Evolutionary conservation across 2,888 invertebrate species (phyloP), one percentile per base, ranked within the genome.

Genomic region (Drosophila formosana): DNA sequence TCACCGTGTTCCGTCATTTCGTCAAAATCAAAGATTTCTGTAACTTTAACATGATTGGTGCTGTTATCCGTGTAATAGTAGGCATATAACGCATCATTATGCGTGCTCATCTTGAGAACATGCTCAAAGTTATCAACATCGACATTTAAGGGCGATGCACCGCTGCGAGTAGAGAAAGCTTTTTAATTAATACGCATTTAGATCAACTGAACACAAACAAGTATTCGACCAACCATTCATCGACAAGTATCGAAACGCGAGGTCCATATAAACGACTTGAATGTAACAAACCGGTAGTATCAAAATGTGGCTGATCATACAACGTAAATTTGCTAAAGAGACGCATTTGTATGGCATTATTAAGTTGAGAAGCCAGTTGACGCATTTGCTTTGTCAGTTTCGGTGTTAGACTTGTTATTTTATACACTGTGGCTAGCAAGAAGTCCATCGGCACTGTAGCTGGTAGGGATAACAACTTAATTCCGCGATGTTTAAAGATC

Each of bases 371-470:
- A 72, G 94, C 94, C 77, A 95, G 85, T 82, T 94, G 93, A 88
- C 93, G 93, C 70, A 93, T 82, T 68, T 92, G 92, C 52, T 88
- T 90, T 23, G 90, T 91, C 41, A 93, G 69, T 57, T 90, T 90
- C 5, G 92, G 92, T 5, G 92, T 92, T 1, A 92, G 57, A 9
- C 88, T 82, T 52, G 90, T 82, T 8, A 93, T 83, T 81, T 92
- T 93, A 56, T 50, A 85, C 77, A 97, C 95, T 69, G 97, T 96
- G 64, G 97, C 97, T 91, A 96, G 95, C 88, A 97, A 94, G 74
- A 98, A 95, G 91, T 98, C 98, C 61, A 96, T 96, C 23, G 98
- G 98, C 61, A 98, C 93, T 50, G 97, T 95, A 89, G 97, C 98
- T 0, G 98, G 98, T 66, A 98, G 93, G 57, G 97, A 95, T 1